Base-by-base conservation (phyloP, 2,888 invertebrate genomes). In the Orthosia incerta region DNA sequence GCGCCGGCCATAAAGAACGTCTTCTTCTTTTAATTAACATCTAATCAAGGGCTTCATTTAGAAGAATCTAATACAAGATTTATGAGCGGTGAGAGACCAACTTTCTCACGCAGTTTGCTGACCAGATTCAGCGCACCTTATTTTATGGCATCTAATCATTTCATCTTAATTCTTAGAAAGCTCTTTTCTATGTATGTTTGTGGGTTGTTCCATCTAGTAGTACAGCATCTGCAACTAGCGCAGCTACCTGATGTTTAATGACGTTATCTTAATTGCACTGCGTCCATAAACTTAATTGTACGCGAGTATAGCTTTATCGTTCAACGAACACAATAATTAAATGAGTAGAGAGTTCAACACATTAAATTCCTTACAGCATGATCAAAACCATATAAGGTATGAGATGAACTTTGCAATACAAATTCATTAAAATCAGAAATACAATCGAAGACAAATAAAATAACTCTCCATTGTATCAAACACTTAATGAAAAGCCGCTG, bases 31-130 rank as follows among this genome's bases (percentile, higher is more conserved):
- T 93, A 93, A 95, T 95, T 93, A 94, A 91, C 91, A 90, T 93
- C 91, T 88, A 93, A 94, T 95, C 93, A 94, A 94, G 91, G 91
- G 92, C 90, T 91, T 91, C 93, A 91, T 94, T 95, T 92, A 94
- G 89, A 91, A 84, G 87, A 90, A 89, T 89, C 89, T 84, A 91
- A 91, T 91, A 89, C 79, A 92, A 90, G 88, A 93, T 95, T 95
- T 94, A 95, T 91, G 90, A 87, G 88, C 89, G 85, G 71, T 82
- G 80, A 87, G 86, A 88, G 85, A 87, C 83, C 85, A 87, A 91
- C 92, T 94, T 95, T 96, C 95, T 93, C 95, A 95, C 94, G 93
- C 89, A 84, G 86, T 89, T 88, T 88, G 90, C 87, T 87, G 86
- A 88, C 87, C 85, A 91, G 89, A 91, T 90, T 91, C 90, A 92